phyloP scores from a whole-genome alignment of 2,797 vertebrate species.

The Parauchenoglanis punctatus region DNA sequence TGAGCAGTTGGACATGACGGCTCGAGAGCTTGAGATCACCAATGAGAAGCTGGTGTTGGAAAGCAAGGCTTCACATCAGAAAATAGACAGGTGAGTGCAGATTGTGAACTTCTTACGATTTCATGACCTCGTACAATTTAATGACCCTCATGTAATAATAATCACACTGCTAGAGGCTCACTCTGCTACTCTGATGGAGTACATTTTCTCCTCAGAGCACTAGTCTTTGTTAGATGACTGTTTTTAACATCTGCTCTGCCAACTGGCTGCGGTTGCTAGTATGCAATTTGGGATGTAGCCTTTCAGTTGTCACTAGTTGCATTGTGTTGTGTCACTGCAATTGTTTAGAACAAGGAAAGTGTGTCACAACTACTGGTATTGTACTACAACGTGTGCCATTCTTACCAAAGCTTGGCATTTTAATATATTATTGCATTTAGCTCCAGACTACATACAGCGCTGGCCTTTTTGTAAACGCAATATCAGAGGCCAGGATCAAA shows the following conservation, averaged over 20 bases:
- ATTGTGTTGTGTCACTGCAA: neutral
- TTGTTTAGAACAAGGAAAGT: neutral
- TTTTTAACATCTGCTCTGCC: neutral
- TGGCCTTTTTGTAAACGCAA: neutral
- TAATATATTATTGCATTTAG: neutral
- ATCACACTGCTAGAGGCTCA: neutral
- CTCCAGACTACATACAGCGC: neutral
- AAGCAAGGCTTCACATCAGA: slow-evolving; percentile 94
- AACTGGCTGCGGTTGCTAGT: neutral
- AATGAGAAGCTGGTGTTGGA: slow-evolving; percentile 95
- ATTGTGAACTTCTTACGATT: too few species aligned
- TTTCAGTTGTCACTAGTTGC: neutral
- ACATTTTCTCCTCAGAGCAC: neutral
- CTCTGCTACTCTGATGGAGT: neutral
- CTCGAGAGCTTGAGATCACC: slow-evolving; percentile 91
- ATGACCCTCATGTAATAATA: neutral
- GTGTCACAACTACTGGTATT: neutral
- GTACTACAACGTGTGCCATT: neutral
- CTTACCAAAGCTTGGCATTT: neutral
- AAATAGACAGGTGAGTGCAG: slow-evolving; percentile 85
- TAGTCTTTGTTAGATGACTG: neutral
- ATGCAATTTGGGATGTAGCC: neutral
- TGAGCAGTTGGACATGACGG: slow-evolving; percentile 92
- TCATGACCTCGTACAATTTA: neutral
- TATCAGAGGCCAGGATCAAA: slow-evolving; percentile 4